phyloP scores from a whole-genome alignment of 2,888 invertebrate genomes.

The Luperina nickerlii region DNA sequence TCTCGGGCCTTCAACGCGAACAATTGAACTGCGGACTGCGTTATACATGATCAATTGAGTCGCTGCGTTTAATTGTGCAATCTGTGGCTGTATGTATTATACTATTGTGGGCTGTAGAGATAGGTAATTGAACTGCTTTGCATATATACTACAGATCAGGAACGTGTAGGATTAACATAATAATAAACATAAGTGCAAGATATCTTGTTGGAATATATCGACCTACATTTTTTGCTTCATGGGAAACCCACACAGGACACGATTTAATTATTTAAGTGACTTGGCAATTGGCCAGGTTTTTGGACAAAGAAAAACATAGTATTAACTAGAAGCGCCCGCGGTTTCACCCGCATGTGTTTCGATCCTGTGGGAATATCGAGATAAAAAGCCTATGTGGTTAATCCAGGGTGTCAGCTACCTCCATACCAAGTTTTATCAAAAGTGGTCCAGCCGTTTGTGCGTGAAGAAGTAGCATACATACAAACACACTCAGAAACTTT shows the following conservation, averaged over 20 bases:
- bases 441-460: too few species aligned
- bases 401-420: too few species aligned
- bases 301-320: neutral
- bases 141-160: neutral
- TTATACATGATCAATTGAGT: slow-evolving; percentile 24
- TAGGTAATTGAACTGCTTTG: slow-evolving; percentile 1
- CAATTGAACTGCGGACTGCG: slow-evolving; percentile 32
- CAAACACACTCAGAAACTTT: too few species aligned
- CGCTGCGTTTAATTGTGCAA: slow-evolving; percentile 38
- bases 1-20: slow-evolving; percentile 24
- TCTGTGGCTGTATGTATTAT: slow-evolving; percentile 30
- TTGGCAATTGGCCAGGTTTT: neutral
- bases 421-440: too few species aligned
- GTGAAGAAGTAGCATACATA: too few species aligned
- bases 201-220: neutral
- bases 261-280: slow-evolving; percentile 13
- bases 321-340: too few species aligned
- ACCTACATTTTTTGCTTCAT: neutral
- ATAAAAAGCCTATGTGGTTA: too few species aligned
- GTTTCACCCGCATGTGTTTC: too few species aligned
- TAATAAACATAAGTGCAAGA: neutral
- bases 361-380: too few species aligned
- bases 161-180: neutral
- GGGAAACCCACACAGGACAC: too few species aligned
- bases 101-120: slow-evolving; percentile 12